Evolutionary conservation across 2,113 vertebrate genomes (phyloP), one percentile per base, ranked within the genome.

Genomic region (Vicugna pacos): DNA sequence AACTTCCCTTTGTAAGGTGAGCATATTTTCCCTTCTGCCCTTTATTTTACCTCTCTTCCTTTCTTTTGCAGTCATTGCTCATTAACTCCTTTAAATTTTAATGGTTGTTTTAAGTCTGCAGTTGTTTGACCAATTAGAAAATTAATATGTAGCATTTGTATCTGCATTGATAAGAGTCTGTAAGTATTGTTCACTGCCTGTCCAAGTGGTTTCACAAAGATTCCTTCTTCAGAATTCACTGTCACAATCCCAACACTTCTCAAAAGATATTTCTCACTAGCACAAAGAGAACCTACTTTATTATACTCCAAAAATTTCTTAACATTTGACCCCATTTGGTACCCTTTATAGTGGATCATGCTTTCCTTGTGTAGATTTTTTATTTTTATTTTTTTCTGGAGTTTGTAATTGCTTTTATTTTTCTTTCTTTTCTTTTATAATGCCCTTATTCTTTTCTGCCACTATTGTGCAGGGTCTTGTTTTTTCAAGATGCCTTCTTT

Each of bases 251-350:
- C 15, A 60, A 32, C 30, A 42, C 46, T 95, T 75, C 48, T 81
- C 69, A 87, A 88, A 93, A 28, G 24, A 69, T 88, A 75, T 52
- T 81, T 10, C 38, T 81, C 77, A 76, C 13, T 19, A 72, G 5
- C 9, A 58, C 28, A 56, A 76, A 64, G 9, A 67, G 4, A 52
- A 76, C 69, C 8, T 30, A 26, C 26, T 50, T 77, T 81, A 20
- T 80, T 81, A 42, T 14, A 75, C 24, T 95, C 26, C 65, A 80
- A 89, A 95, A 64, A 56, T 91, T 67, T 10, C 48, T 93, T 82
- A 77, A 80, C 12, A 48, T 17, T 80, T 84, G 52, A 3, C 5
- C 24, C 73, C 6, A 32, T 88, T 94, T 91, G 9, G 12, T 65
- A 84, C 26, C 8, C 14, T 80, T 94, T 91, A 35, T 84, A 58